Evolutionary conservation across 1,140 invertebrate species (phyloP), one percentile per base, ranked within the genome.

Genomic region (Calliopsis andreniformis): DNA sequence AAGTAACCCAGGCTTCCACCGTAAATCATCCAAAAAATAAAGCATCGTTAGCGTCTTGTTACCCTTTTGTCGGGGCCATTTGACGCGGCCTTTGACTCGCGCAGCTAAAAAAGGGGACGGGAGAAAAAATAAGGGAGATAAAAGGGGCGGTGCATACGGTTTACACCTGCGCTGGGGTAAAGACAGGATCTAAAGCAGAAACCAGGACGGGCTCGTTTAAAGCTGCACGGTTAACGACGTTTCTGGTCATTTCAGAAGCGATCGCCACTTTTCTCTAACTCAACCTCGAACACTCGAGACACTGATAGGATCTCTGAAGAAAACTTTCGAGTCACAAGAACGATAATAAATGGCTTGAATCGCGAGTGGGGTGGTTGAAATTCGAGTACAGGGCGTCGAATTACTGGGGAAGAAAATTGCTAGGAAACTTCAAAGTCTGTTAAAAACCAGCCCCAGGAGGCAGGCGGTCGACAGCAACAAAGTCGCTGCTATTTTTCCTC

Each of bases 191-290:
- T 18, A 30, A 35, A 70, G 18, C 25, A 23, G 18, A 14, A 68
- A 61, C 45, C 25, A n/a, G 58, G 53, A 25, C 8, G 25, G 68
- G 30, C 39, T 45, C 39, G 25, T 8, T 69, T 56, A 58, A 69
- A 69, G 53, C 35, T 23, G 18, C 39, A 16, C n/a, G 28, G n/a
- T 30, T 70, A 70, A 70, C 67, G 28, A 69, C 55, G 39, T 61
- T 61, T 45, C 39, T 70, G 35, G 32, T 39, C 58, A 14, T 43
- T 61, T 45, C 55, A 28, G 25, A n/a, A 28, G 8, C 23, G 28
- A 59, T 59, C 39, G 23, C 20, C n/a, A n/a, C 18, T 39, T 59
- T 20, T 49, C 28, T 64, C 28, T 0, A n/a, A n/a, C n/a, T n/a
- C n/a, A n/a, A n/a, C n/a, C n/a, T n/a, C n/a, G n/a, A n/a, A n/a